These are phyloP conservation scores for Labeo rohita DNA, from an alignment of 2,113 vertebrate species.

Conservation along the genomic window DNA sequence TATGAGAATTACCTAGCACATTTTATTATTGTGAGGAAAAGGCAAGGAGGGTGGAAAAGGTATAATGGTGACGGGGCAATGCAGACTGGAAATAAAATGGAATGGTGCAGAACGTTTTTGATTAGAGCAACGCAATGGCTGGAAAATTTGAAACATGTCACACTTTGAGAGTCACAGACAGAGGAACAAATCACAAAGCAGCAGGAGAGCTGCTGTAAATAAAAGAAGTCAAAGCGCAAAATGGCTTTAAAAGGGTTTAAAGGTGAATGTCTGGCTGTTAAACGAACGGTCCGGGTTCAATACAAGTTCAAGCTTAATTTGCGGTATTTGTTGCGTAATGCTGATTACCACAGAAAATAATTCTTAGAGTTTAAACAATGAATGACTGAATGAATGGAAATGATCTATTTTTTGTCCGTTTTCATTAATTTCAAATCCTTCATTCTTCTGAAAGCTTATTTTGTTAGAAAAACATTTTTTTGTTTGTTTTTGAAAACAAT, in stretches of 20 bases:
- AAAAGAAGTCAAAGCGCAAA: slow-evolving; percentile 19
- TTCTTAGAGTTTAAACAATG: too few species aligned
- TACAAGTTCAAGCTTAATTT: neutral
- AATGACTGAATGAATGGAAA: too few species aligned
- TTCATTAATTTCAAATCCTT: too few species aligned
- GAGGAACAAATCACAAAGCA: slow-evolving; percentile 18
- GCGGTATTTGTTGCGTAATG: neutral
- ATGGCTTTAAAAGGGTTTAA: neutral
- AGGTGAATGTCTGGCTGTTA: neutral
- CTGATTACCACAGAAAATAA: neutral
- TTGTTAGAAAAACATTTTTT: too few species aligned
- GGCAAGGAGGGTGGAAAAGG: slow-evolving; percentile 28
- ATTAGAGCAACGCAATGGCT: slow-evolving; percentile 45
- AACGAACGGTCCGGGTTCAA: neutral
- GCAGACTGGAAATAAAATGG: slow-evolving; percentile 46
- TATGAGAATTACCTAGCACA: slow-evolving; percentile 29
- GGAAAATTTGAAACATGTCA: slow-evolving; percentile 39
- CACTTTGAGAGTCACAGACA: slow-evolving; percentile 8
- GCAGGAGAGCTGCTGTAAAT: slow-evolving; percentile 26
- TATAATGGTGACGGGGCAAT: slow-evolving; percentile 12
- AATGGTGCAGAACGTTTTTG: slow-evolving; percentile 50
- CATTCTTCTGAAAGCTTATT: too few species aligned
- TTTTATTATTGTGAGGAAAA: slow-evolving; percentile 47
- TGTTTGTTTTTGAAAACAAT: too few species aligned
- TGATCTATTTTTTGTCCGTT: too few species aligned